phyloP scores from a whole-genome alignment of 2,888 invertebrate genomes.

The Tipula unca region DNA sequence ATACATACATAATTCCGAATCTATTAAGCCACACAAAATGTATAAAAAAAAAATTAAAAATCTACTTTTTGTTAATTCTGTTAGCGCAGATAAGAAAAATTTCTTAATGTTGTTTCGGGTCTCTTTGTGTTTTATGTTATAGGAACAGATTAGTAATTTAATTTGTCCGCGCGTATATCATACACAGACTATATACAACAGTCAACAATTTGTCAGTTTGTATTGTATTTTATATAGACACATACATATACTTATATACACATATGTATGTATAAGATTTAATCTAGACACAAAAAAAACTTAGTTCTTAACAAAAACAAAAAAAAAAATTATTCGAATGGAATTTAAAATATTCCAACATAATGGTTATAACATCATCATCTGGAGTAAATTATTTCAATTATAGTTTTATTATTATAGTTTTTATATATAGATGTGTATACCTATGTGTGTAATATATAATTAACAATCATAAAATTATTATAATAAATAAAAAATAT shows the following conservation, averaged over 20 bases:
- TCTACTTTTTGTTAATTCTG: slow-evolving; percentile 14
- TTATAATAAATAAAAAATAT: not conserved
- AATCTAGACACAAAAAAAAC: not conserved
- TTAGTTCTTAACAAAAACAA: not conserved
- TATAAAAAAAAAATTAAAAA: not conserved
- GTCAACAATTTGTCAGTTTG: not conserved
- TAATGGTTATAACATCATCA: not conserved
- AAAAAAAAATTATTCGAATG: not conserved
- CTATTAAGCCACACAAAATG: not conserved
- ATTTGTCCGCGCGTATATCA: slow-evolving; percentile 1
- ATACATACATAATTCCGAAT: not conserved
- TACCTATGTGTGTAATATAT: not conserved
- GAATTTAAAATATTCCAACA: not conserved
- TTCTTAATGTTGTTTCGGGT: not conserved
- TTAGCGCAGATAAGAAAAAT: not conserved
- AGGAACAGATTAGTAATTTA: not conserved
- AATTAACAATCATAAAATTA: not conserved
- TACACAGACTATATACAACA: not conserved
- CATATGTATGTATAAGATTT: not conserved
- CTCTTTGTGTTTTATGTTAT: not conserved
- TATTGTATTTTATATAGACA: not conserved
- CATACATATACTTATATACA: not conserved
- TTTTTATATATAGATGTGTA: not conserved
- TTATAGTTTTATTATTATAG: not conserved
- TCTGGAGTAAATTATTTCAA: not conserved